Conservation (phyloP, 2,888 invertebrate species). For the Schizotus pectinicornis region DNA sequence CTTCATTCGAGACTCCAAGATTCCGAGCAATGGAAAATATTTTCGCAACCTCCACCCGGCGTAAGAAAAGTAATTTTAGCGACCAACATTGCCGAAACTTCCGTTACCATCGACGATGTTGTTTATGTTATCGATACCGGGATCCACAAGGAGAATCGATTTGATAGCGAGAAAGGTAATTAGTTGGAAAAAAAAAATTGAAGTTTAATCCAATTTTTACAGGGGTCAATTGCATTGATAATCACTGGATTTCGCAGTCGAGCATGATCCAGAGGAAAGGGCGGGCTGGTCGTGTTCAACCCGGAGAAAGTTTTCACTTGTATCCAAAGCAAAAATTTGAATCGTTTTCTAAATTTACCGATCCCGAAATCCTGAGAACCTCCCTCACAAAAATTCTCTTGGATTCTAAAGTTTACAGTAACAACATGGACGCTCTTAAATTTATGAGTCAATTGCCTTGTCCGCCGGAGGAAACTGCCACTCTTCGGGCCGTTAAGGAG, state of each 20-base stretch:
- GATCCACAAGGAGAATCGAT: constrained; percentile 64
- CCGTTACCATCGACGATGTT: constrained; percentile 76
- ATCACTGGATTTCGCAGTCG: constrained; percentile 68
- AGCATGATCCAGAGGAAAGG: constrained; percentile 70
- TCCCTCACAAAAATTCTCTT: constrained; percentile 63
- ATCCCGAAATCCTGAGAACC: constrained; percentile 69
- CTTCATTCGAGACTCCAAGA: constrained; percentile 64
- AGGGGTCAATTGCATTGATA: constrained; percentile 61
- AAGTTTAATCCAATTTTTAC: constrained; percentile 6
- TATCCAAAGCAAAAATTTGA: constrained; percentile 62
- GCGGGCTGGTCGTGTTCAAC: constrained; percentile 70
- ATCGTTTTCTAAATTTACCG: constrained; percentile 61
- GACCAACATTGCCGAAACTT: constrained; percentile 75
- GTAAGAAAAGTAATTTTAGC: constrained; percentile 72
- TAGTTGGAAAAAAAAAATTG: constrained; percentile 1
- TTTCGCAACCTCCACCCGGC: constrained; percentile 60
- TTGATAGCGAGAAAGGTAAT: constrained; percentile 61
- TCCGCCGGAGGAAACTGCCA: constrained; percentile 63
- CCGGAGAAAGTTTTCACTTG: constrained; percentile 67
- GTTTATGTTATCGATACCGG: constrained; percentile 73
- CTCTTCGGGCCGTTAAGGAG: constrained; percentile 65
- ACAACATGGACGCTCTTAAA: constrained; percentile 62
- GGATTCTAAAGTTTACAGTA: constrained; percentile 68
- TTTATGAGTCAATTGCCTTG: constrained; percentile 69
- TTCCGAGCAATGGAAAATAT: constrained; percentile 66